Evolutionary conservation across 2,113 vertebrate species (phyloP).

Genomic region (Acinonyx jubatus): DNA sequence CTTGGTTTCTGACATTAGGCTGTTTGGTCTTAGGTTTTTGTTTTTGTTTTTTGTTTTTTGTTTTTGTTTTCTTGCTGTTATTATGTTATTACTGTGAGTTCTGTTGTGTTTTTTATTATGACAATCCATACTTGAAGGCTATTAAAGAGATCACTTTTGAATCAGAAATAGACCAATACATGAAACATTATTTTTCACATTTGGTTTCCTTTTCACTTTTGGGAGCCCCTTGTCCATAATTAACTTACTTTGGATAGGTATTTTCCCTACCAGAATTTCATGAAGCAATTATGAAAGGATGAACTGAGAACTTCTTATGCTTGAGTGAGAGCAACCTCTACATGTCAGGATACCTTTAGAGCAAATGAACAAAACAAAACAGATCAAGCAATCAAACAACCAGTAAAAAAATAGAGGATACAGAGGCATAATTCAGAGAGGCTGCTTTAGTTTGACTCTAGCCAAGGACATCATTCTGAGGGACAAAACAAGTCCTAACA

Average conservation of each 20-base stretch:
- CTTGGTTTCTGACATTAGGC: not conserved
- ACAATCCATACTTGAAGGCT: not conserved
- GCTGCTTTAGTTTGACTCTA: not conserved
- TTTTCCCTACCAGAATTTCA: not conserved
- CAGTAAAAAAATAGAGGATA: not conserved
- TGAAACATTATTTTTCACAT: not conserved
- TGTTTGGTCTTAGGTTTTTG: not conserved
- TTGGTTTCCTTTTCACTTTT: not conserved
- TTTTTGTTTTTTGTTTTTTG: not conserved
- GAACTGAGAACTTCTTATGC: not conserved
- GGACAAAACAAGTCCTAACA: not conserved
- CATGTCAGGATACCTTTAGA: not conserved
- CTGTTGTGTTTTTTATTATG: not conserved
- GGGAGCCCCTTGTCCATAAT: not conserved
- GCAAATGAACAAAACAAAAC: not conserved
- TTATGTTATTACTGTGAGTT: not conserved
- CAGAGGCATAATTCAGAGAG: not conserved
- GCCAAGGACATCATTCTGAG: not conserved
- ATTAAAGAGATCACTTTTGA: not conserved
- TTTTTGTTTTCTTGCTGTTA: not conserved
- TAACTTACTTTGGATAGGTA: not conserved
- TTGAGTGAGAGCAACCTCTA: not conserved
- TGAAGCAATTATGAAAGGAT: not conserved
- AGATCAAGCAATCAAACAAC: not conserved
- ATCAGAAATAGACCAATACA: not conserved